Percentiles rank a stretch among this genome's conserved stretches.
Evolutionary conservation across 2,888 invertebrate species (phyloP).

Genomic region (Anodontia alba): DNA sequence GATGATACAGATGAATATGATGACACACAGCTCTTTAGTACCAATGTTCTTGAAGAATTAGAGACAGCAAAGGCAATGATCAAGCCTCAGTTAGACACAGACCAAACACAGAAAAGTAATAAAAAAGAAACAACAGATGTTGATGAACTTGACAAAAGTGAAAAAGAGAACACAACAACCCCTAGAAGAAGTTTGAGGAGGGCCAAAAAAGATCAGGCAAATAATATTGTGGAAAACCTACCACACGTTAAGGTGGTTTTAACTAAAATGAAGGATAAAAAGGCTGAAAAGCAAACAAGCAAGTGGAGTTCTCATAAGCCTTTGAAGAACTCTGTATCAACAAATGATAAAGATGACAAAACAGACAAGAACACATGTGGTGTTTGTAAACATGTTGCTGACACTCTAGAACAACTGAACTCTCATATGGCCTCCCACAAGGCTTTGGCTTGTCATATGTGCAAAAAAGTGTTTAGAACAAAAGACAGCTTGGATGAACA

Average conservation of each 20-base stretch:
- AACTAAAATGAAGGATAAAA: neutral
- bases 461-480: constrained; percentile 29
- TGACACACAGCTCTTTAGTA: neutral
- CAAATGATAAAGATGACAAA: neutral
- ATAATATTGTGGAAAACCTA: neutral
- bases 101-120: neutral
- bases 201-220: neutral
- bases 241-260: neutral
- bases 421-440: neutral
- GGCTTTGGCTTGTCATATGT: constrained; percentile 28
- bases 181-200: neutral
- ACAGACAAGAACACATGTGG: neutral
- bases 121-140: neutral
- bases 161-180: neutral
- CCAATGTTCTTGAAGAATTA: neutral
- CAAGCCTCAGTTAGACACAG: neutral
- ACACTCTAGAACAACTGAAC: neutral
- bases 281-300: neutral
- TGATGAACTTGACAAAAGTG: neutral
- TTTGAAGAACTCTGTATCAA: neutral
- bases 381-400: neutral
- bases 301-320: neutral
- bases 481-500: constrained; percentile 33
- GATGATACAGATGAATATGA: neutral
- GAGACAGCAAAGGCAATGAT: neutral